A percentile compares a stretch with the other conserved stretches of the same genome.
Evolutionary conservation across 2,888 invertebrate species (phyloP).

Genomic region (Zele albiditarsus): DNA sequence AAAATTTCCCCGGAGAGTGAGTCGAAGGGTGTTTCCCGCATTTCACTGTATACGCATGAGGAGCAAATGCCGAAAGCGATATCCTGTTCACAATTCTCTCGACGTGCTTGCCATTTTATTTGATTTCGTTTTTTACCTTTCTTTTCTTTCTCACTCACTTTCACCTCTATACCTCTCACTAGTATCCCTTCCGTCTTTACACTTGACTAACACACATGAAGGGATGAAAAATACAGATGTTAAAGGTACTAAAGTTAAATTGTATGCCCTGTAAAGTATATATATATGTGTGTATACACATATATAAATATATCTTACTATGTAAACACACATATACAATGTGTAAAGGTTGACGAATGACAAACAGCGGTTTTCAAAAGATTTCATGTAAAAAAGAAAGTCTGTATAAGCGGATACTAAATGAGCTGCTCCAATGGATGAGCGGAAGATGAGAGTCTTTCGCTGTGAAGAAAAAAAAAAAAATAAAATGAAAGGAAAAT

Average conservation of each 20-base stretch:
- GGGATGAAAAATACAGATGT: not conserved
- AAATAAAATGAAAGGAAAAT: constrained; percentile 18
- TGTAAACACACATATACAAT: not conserved
- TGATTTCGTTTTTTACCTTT: constrained; percentile 12
- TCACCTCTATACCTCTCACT: not conserved
- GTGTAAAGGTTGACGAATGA: constrained; percentile 13
- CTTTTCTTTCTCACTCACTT: constrained; percentile 5
- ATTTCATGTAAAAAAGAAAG: constrained; percentile 30
- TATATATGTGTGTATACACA: not conserved
- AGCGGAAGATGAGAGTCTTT: constrained; percentile 37
- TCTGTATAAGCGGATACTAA: constrained; percentile 43
- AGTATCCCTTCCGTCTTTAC: not conserved
- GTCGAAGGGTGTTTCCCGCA: not conserved
- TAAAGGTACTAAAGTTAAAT: not conserved
- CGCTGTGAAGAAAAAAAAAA: constrained; percentile 10
- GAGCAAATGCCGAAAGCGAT: constrained; percentile 12
- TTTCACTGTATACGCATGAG: not conserved
- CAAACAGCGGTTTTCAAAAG: constrained; percentile 26
- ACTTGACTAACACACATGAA: constrained; percentile 1
- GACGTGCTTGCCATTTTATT: constrained; percentile 29
- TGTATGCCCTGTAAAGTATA: not conserved
- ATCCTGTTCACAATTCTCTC: constrained; percentile 25
- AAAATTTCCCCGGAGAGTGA: constrained; percentile 17
- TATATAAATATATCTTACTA: not conserved
- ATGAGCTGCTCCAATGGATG: constrained; percentile 44